Percentiles rank a stretch among this genome's conserved stretches.
Conservation (phyloP, 2,113 vertebrate genomes). For the Oreochromis spilurus region DNA sequence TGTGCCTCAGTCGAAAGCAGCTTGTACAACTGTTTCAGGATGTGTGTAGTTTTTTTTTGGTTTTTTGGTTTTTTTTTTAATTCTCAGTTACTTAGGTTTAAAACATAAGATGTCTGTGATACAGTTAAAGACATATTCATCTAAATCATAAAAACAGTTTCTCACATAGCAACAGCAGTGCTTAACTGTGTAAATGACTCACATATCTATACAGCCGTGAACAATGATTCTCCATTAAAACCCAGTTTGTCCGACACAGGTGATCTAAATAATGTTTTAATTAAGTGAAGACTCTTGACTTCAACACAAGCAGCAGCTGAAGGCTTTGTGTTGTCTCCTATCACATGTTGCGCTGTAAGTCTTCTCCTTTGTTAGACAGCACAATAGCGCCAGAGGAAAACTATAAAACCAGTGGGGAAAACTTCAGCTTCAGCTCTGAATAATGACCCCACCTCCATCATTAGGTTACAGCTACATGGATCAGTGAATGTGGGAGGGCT, state of each 20-base stretch:
- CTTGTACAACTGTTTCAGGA: neutral
- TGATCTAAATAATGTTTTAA: neutral
- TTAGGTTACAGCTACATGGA: neutral
- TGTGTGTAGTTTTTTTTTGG: neutral
- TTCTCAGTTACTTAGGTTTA: neutral
- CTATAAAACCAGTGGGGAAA: neutral
- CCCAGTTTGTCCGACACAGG: fast-evolving
- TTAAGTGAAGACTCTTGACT: neutral
- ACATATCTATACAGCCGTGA: neutral
- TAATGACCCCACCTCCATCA: neutral
- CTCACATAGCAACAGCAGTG: neutral
- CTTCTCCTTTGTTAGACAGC: neutral
- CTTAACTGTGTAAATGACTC: neutral
- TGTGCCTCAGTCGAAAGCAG: neutral
- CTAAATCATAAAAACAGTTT: neutral
- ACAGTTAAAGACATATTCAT: neutral
- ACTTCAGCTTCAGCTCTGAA: neutral
- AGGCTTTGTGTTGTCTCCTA: neutral
- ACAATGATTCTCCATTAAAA: neutral
- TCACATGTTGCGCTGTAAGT: neutral
- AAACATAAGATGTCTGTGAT: fast-evolving
- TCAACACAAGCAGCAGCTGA: neutral
- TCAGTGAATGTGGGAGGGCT: neutral
- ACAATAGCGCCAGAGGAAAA: neutral
- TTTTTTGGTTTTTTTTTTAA: fast-evolving